These are phyloP conservation scores for Melanostoma mellinum DNA, from an alignment of 2,888 invertebrate species.

Conservation along the genomic window DNA sequence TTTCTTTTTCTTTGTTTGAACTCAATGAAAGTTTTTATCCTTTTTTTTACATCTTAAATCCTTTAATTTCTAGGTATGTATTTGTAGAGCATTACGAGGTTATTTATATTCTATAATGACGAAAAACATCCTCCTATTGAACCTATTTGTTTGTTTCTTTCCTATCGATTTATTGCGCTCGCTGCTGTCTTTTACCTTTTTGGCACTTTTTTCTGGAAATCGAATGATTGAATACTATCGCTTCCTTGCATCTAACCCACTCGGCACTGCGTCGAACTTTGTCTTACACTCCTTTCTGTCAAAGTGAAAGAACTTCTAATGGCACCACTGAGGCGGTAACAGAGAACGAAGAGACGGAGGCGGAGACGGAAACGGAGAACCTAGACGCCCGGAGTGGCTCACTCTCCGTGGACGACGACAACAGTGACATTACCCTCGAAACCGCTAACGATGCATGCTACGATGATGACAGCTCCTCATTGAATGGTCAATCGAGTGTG, in stretches of 20 bases:
- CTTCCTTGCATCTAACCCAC: conserved; percentile 39
- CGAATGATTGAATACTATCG: conserved; percentile 26
- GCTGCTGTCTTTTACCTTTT: conserved; percentile 18
- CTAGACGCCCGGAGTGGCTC: conserved; percentile 79
- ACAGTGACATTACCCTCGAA: conserved; percentile 80
- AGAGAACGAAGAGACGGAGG: conserved; percentile 77
- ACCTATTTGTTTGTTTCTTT: conserved; percentile 34
- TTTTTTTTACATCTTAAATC: conserved; percentile 37
- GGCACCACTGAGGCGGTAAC: conserved; percentile 77
- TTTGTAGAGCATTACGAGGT: conserved; percentile 9
- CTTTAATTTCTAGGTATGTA: not conserved
- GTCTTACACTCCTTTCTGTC: conserved; percentile 2
- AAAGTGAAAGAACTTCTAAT: conserved; percentile 75
- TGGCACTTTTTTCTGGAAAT: conserved; percentile 24
- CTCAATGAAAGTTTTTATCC: conserved; percentile 13
- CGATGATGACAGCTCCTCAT: conserved; percentile 79
- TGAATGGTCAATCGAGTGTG: conserved; percentile 79
- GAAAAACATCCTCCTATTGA: conserved; percentile 31
- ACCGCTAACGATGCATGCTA: conserved; percentile 80
- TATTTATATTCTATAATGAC: conserved; percentile 7
- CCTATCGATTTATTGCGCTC: conserved; percentile 37
- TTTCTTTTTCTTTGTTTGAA: conserved; percentile 7
- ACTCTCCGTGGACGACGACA: conserved; percentile 81
- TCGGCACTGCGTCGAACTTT: conserved; percentile 15
- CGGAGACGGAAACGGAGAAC: conserved; percentile 76